These are phyloP conservation scores for Pseudopodoces humilis DNA, from an alignment of 2,113 vertebrate genomes.

Conservation along the genomic window DNA sequence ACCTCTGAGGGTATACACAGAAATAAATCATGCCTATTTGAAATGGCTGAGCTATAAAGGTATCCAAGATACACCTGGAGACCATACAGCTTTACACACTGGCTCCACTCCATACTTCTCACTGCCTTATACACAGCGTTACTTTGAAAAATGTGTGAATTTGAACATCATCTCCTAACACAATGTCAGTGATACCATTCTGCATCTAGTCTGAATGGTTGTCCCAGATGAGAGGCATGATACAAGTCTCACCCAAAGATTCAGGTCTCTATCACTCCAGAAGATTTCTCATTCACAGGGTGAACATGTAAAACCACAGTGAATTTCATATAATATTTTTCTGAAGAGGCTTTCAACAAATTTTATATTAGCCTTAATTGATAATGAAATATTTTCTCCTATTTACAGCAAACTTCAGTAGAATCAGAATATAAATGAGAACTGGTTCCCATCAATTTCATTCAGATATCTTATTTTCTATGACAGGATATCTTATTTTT, in stretches of 20 bases:
- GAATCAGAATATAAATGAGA: neutral
- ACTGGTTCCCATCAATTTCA: neutral
- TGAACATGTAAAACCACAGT: neutral
- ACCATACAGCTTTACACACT: neutral
- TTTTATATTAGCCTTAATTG: neutral
- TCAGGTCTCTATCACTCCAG: neutral
- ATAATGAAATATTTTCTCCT: neutral
- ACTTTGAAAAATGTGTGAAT: neutral
- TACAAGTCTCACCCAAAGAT: neutral
- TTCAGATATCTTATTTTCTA: neutral
- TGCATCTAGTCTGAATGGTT: neutral
- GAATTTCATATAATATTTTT: neutral
- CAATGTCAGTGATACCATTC: neutral
- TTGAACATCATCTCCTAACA: neutral
- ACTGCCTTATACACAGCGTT: neutral
- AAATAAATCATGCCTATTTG: neutral
- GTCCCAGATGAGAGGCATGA: neutral
- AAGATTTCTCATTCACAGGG: neutral
- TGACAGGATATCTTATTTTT: neutral
- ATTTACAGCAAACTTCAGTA: neutral
- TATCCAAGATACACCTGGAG: neutral
- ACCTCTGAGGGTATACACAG: neutral
- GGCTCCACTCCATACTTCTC: neutral
- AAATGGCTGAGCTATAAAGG: neutral
- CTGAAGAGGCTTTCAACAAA: neutral